These are phyloP conservation scores for Pyrrhura leucotis DNA, from an alignment of 2,797 vertebrate genomes.

Conservation along the genomic window DNA sequence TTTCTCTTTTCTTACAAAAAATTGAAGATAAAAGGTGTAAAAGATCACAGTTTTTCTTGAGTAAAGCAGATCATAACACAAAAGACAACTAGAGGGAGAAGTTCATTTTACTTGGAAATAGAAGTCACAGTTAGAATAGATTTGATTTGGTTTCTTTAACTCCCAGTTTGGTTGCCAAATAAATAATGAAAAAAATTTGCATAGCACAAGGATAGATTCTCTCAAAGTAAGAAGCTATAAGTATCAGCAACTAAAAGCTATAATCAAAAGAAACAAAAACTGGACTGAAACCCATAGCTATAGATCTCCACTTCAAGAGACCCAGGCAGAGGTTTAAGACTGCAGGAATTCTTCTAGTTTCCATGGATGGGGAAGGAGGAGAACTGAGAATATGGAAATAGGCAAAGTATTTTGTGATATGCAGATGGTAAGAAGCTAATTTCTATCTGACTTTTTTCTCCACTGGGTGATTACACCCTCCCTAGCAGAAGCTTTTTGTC, in stretches of 20 bases:
- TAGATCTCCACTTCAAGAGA: not conserved
- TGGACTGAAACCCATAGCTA: not conserved
- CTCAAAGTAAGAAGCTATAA: not conserved
- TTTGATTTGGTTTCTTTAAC: not conserved
- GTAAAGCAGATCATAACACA: not conserved
- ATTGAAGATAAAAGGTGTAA: not conserved
- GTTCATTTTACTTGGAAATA: not conserved
- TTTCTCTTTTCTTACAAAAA: not conserved
- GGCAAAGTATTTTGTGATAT: not conserved
- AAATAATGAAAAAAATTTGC: not conserved
- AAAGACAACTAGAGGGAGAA: not conserved
- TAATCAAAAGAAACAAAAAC: not conserved
- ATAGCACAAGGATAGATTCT: not conserved
- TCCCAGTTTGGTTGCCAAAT: not conserved
- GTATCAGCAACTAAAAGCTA: not conserved
- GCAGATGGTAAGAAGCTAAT: conserved; percentile 15
- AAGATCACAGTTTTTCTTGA: not conserved
- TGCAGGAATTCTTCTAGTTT: not conserved
- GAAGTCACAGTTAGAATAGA: not conserved
- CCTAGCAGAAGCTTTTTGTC: conserved; percentile 8
- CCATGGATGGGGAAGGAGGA: not conserved
- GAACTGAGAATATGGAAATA: not conserved
- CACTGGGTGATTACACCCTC: conserved; percentile 3
- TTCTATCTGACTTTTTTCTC: conserved; percentile 25
- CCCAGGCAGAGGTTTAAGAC: not conserved